These are phyloP conservation scores for Zosterops borbonicus DNA, from an alignment of 2,113 vertebrate species.

Conservation along the genomic window DNA sequence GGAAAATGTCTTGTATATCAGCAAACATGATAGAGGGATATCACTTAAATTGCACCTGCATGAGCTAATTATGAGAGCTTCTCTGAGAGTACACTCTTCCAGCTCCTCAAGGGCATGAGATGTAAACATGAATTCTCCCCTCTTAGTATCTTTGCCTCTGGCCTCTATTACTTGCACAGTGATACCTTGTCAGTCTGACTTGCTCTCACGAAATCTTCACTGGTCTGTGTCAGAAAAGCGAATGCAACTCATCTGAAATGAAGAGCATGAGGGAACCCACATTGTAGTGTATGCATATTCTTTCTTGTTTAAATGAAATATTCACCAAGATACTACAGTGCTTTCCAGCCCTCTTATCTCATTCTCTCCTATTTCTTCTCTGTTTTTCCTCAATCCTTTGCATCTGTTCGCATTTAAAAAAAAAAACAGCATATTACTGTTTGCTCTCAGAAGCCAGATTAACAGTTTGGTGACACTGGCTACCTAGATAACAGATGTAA, in stretches of 20 bases:
- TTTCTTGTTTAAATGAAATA: neutral
- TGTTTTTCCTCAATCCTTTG: neutral
- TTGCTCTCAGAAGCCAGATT: neutral
- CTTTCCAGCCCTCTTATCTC: neutral
- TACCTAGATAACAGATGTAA: neutral
- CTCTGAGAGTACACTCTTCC: neutral
- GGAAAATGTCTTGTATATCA: neutral
- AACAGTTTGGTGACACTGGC: neutral
- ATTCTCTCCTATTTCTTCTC: neutral
- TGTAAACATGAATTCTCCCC: neutral
- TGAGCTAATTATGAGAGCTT: neutral
- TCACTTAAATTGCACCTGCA: neutral
- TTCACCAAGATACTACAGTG: neutral
- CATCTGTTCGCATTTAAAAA: neutral
- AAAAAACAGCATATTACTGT: rapidly evolving
- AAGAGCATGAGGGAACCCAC: neutral
- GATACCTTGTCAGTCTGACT: neutral
- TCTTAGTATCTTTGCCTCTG: neutral
- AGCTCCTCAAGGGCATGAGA: neutral
- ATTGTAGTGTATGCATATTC: neutral
- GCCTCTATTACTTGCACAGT: neutral
- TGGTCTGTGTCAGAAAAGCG: neutral
- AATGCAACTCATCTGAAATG: neutral
- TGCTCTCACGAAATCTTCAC: neutral
- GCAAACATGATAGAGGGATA: neutral